Evolutionary conservation across 1,140 invertebrate species (phyloP).

Genomic region (Aphaenogaster floridana): DNA sequence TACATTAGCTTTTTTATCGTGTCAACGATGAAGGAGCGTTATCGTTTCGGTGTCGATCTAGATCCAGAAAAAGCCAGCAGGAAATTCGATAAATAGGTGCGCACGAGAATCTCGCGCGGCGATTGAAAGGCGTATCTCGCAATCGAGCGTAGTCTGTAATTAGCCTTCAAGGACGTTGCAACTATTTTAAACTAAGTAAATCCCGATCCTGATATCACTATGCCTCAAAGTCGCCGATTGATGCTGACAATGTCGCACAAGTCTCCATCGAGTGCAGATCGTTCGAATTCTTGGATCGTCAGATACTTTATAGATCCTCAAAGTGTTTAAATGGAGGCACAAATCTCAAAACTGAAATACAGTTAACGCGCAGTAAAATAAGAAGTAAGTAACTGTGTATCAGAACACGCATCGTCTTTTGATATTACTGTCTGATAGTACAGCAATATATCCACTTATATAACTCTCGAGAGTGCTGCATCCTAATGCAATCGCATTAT

Average conservation of each 20-base stretch:
- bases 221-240: background rate
- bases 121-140: conserved; percentile 69
- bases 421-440: background rate
- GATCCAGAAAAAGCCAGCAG: conserved; percentile 47
- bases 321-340: background rate
- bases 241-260: conserved; percentile 2
- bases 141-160: conserved; percentile 61
- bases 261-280: background rate
- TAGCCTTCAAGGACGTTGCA: conserved; percentile 67
- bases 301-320: background rate
- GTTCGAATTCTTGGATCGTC: background rate
- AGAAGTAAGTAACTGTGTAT: background rate
- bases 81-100: conserved; percentile 57
- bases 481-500: background rate
- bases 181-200: conserved; percentile 69
- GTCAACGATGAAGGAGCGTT: background rate
- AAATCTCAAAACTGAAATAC: background rate
- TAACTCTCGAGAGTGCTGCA: background rate
- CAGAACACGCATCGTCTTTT: background rate
- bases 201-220: conserved; percentile 35
- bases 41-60: conserved; percentile 2
- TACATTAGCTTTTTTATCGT: conserved; percentile 4
- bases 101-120: conserved; percentile 20
- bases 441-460: background rate
- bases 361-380: background rate